Percentiles rank a stretch among this genome's conserved stretches.
These are phyloP conservation scores for Mormyrus iriodes DNA, from an alignment of 2,113 vertebrate genomes.

Conservation along the genomic window DNA sequence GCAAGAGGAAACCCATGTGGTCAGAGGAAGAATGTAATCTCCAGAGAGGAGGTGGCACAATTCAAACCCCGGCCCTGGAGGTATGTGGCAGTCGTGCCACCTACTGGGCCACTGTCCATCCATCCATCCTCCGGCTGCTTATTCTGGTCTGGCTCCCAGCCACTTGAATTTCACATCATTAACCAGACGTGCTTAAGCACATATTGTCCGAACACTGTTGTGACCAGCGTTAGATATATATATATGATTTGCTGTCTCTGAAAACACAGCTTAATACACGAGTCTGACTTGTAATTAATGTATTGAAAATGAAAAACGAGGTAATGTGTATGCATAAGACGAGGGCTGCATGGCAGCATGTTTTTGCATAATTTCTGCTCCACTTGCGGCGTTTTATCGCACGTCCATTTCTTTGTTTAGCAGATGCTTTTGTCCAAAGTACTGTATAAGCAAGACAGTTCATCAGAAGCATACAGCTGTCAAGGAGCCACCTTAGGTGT, in stretches of 20 bases:
- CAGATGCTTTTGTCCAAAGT: background rate
- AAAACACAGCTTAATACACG: background rate
- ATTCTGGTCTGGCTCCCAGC: background rate
- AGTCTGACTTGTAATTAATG: constrained; percentile 21
- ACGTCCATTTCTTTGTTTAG: background rate
- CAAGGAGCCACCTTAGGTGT: background rate
- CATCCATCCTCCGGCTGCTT: background rate
- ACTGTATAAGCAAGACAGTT: background rate
- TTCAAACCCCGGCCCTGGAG: background rate
- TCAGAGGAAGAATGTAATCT: background rate
- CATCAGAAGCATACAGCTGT: background rate
- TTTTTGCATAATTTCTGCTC: constrained; percentile 32
- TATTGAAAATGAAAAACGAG: constrained; percentile 34
- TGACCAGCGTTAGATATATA: background rate
- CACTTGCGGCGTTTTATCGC: constrained; percentile 23
- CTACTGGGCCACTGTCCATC: background rate
- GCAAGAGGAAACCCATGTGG: background rate
- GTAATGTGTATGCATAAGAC: constrained; percentile 54
- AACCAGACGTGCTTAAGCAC: background rate
- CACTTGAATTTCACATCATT: background rate
- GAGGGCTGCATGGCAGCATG: constrained; percentile 33
- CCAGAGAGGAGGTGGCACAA: background rate
- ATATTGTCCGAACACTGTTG: background rate
- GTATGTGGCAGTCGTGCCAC: background rate
- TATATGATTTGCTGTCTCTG: background rate